These are phyloP conservation scores for Lucilia sericata DNA, from an alignment of 1,140 invertebrate genomes.

Conservation along the genomic window DNA sequence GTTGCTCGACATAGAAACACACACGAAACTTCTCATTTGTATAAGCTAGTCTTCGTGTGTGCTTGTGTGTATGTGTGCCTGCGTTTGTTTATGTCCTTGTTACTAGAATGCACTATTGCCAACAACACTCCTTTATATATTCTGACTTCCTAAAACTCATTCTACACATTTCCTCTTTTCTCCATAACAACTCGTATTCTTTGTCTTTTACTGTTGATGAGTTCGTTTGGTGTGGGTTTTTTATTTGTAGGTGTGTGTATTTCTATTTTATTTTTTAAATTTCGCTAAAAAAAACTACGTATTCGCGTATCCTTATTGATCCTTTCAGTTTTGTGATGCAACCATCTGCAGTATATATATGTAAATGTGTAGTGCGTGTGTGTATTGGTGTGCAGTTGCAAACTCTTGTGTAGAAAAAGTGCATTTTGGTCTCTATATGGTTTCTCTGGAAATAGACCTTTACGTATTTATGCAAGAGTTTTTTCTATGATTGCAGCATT, in stretches of 20 bases:
- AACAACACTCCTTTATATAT: background rate
- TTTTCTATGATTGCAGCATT: background rate
- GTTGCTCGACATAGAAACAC: background rate
- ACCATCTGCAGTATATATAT: background rate
- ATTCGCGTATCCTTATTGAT: conserved; percentile 37
- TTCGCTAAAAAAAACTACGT: conserved; percentile 10
- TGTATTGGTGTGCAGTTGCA: background rate
- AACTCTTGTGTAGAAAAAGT: conserved; percentile 17
- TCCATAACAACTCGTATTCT: background rate
- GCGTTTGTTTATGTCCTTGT: background rate
- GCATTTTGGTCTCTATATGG: conserved; percentile 1
- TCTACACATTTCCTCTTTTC: background rate
- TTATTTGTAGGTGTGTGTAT: background rate
- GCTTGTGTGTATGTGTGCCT: too few species aligned
- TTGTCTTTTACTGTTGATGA: conserved; percentile 23
- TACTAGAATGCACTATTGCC: background rate
- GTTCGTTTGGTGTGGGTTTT: conserved; percentile 2
- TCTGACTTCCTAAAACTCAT: background rate
- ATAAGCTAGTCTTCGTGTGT: background rate
- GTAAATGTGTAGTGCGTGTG: background rate
- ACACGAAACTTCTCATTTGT: background rate
- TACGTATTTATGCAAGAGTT: conserved; percentile 12
- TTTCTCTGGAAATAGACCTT: conserved; percentile 24
- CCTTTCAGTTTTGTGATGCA: conserved; percentile 15
- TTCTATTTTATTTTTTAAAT: conserved; percentile 29